A percentile compares a stretch with the other conserved stretches of the same genome.
These are phyloP conservation scores for Cantharis nigra DNA, from an alignment of 2,888 invertebrate species.

Conservation along the genomic window DNA sequence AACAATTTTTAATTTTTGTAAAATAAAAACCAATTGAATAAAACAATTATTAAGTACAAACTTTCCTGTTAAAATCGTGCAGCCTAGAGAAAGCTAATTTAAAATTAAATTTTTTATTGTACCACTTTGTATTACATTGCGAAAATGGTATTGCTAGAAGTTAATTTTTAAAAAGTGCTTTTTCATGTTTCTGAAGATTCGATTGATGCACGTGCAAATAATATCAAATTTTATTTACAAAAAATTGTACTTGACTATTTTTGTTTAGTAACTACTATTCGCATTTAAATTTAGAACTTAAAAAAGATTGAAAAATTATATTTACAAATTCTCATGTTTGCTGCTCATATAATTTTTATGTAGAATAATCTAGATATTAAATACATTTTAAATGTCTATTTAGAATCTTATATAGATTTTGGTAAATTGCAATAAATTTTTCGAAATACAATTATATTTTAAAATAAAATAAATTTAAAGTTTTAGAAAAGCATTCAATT, in stretches of 20 bases:
- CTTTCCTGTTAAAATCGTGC: not conserved
- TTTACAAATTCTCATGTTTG: not conserved
- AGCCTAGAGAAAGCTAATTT: not conserved
- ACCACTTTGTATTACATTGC: not conserved
- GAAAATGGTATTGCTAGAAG: not conserved
- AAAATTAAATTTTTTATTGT: not conserved
- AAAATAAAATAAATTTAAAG: not conserved
- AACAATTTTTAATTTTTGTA: not conserved
- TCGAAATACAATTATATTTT: too few species aligned
- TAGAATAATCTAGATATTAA: not conserved
- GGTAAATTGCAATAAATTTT: too few species aligned
- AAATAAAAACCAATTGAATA: not conserved
- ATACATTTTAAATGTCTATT: not conserved
- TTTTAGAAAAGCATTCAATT: not conserved
- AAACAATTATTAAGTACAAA: not conserved
- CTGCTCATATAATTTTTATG: not conserved
- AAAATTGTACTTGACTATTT: not conserved
- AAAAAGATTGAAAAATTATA: not conserved
- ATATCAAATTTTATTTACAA: not conserved
- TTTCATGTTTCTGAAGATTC: not conserved
- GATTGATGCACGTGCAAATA: not conserved
- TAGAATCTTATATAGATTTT: not conserved
- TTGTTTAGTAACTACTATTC: not conserved
- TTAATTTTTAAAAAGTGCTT: not conserved
- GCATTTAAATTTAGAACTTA: not conserved